phyloP scores from a whole-genome alignment of 2,888 invertebrate species.

The Steromphala cineraria region DNA sequence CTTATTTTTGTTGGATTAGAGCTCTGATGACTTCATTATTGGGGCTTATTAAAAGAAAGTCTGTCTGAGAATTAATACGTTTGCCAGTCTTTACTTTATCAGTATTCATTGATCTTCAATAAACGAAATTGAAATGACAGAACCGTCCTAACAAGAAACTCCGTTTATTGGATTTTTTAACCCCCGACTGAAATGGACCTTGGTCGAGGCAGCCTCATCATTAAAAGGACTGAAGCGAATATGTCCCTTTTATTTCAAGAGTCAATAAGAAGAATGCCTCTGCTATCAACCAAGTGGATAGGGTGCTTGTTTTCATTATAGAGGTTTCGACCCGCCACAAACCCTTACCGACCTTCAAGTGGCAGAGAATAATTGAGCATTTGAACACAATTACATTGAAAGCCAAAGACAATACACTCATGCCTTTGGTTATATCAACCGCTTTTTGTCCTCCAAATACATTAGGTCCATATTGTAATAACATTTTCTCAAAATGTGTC shows the following conservation, averaged over 20 bases:
- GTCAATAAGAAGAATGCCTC: slow-evolving; percentile 1
- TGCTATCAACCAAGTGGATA: slow-evolving; percentile 10
- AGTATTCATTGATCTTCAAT: slow-evolving; percentile 19
- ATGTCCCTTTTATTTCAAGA: slow-evolving; percentile 20
- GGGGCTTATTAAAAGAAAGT: slow-evolving; percentile 31
- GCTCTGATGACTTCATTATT: slow-evolving; percentile 30
- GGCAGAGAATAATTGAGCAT: neutral
- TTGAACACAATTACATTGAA: neutral
- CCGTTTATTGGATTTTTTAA: slow-evolving; percentile 24
- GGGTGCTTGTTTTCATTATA: slow-evolving; percentile 12
- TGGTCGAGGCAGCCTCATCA: neutral
- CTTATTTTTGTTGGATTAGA: slow-evolving; percentile 28
- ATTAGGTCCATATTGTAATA: neutral
- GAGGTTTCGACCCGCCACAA: neutral
- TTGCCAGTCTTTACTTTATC: slow-evolving; percentile 26
- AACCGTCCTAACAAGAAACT: neutral
- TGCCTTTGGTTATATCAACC: neutral
- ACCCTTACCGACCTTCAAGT: neutral
- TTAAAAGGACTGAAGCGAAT: slow-evolving; percentile 17
- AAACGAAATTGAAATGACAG: slow-evolving; percentile 26
- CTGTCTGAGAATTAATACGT: slow-evolving; percentile 23
- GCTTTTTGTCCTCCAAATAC: neutral
- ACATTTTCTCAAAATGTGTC: neutral
- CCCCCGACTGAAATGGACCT: neutral
- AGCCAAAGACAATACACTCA: neutral